phyloP scores from a whole-genome alignment of 30 jellyfish, hydroid and myxozoan species.

The Hydra vulgaris region DNA sequence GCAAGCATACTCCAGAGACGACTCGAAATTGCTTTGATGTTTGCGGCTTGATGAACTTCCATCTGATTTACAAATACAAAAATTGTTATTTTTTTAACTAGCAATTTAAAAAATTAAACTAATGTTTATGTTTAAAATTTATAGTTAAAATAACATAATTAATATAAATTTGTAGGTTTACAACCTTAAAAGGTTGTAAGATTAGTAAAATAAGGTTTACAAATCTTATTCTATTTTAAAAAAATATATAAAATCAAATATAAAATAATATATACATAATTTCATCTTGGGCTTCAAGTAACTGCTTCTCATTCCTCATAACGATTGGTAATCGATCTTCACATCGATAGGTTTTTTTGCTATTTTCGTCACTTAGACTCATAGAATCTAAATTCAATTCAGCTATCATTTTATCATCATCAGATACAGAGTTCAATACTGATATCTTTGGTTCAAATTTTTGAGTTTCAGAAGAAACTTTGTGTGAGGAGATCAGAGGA shows the following conservation, averaged over 20 bases:
- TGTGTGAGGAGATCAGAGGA: background rate
- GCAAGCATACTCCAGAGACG: too few relatives aligned
- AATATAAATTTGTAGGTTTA: too few relatives aligned
- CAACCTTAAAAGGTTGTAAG: too few relatives aligned
- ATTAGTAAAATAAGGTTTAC: too few relatives aligned
- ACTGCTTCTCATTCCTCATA: background rate
- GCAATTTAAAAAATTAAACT: too few relatives aligned
- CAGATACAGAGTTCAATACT: background rate
- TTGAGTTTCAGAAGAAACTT: background rate
- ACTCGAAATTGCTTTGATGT: too few relatives aligned
- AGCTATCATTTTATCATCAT: background rate
- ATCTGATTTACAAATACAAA: too few relatives aligned
- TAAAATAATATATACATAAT: conserved; percentile 3
- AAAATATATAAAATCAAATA: background rate
- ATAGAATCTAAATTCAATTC: background rate
- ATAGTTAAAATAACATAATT: too few relatives aligned
- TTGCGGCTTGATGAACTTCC: too few relatives aligned
- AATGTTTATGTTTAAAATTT: too few relatives aligned
- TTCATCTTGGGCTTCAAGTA: background rate
- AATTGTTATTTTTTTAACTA: too few relatives aligned
- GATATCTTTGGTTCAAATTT: background rate
- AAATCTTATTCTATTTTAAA: too few relatives aligned
- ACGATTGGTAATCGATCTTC: background rate
- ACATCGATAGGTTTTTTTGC: background rate
- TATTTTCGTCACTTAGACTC: background rate